phyloP scores from a whole-genome alignment of 2,797 vertebrate species.

The Alectoris magna region DNA sequence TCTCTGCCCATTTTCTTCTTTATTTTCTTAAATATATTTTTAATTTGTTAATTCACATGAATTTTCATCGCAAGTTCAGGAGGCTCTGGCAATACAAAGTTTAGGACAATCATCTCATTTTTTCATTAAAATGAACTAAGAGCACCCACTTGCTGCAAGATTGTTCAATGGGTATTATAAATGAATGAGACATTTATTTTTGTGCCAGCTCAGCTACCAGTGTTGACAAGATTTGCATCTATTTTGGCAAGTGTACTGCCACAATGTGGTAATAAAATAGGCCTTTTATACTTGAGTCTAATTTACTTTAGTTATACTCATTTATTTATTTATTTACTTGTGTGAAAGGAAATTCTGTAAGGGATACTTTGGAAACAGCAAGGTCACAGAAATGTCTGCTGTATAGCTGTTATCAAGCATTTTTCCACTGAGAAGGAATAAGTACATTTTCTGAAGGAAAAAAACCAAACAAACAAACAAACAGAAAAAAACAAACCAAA shows the following conservation, averaged over 20 bases:
- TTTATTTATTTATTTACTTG: constrained; percentile 35
- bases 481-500: background rate
- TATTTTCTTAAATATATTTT: constrained; percentile 9
- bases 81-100: constrained; percentile 54
- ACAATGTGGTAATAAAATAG: constrained; percentile 77
- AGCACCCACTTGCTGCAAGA: constrained; percentile 57
- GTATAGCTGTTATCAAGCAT: constrained; percentile 11
- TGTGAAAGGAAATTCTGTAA: constrained; percentile 42
- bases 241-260: constrained; percentile 75
- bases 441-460: background rate
- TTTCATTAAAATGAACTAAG: constrained; percentile 69
- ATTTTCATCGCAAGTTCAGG: constrained; percentile 51
- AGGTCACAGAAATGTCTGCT: constrained; percentile 17
- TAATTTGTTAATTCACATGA: constrained; percentile 58
- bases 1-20: constrained; percentile 34
- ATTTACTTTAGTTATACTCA: constrained; percentile 56
- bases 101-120: constrained; percentile 66
- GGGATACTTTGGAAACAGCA: constrained; percentile 40
- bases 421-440: constrained; percentile 13
- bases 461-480: background rate
- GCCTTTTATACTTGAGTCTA: constrained; percentile 73
- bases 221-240: constrained; percentile 77
- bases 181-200: constrained; percentile 82
- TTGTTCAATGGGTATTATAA: constrained; percentile 76
- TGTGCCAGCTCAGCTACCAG: constrained; percentile 78